Percentiles rank a stretch among this genome's conserved stretches.
Evolutionary conservation across 2,888 invertebrate genomes (phyloP).

Genomic region (Zaprionus obscuricornis): DNA sequence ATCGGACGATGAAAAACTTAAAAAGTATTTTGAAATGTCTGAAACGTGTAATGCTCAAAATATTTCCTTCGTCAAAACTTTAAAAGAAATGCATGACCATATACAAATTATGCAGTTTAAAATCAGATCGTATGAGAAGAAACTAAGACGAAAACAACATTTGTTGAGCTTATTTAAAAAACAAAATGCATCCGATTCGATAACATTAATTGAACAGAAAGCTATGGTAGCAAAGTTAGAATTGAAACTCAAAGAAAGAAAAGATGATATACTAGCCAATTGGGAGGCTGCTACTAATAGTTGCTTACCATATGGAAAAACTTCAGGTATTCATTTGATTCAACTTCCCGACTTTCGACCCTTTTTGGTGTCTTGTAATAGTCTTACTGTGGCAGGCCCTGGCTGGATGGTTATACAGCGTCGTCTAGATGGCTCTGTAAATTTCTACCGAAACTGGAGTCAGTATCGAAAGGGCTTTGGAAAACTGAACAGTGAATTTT

Average conservation of each 20-base stretch:
- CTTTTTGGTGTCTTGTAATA: conserved; percentile 56
- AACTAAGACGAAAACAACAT: conserved; percentile 55
- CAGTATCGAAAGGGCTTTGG: conserved; percentile 89
- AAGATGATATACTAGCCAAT: conserved; percentile 59
- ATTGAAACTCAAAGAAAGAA: conserved; percentile 49
- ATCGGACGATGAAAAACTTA: conserved; percentile 31
- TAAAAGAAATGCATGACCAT: conserved; percentile 34
- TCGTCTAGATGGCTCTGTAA: conserved; percentile 87
- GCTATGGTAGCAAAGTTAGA: conserved; percentile 29
- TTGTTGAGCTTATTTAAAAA: conserved; percentile 37
- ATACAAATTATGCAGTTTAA: conserved; percentile 48
- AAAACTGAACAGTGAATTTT: conserved; percentile 88
- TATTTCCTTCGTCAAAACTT: not conserved
- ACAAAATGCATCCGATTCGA: conserved; percentile 37
- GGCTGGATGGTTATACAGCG: conserved; percentile 88
- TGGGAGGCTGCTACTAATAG: conserved; percentile 62
- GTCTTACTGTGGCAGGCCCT: conserved; percentile 83
- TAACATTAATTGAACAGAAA: conserved; percentile 42
- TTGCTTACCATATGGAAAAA: conserved; percentile 50
- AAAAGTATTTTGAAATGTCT: conserved; percentile 41
- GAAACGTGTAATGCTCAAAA: conserved; percentile 45
- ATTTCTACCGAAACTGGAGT: conserved; percentile 87
- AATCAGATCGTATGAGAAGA: conserved; percentile 44
- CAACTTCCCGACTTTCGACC: conserved; percentile 80
- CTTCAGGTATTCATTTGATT: conserved; percentile 54